Conservation (phyloP, 1,140 invertebrate genomes). For the Araneus ventricosus region DNA sequence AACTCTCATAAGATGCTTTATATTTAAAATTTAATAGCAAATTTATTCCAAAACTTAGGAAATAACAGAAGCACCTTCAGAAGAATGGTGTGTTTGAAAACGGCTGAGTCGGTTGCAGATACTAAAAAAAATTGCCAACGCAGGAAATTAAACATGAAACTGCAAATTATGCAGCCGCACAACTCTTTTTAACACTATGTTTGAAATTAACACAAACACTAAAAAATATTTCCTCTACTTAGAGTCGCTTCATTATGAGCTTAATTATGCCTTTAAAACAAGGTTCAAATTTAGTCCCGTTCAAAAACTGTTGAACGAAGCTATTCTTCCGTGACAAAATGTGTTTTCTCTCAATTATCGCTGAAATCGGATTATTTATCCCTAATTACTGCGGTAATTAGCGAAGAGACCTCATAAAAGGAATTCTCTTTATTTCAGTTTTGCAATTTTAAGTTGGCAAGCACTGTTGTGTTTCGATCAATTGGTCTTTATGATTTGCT, state of each 20-base stretch:
- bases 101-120: too few species aligned
- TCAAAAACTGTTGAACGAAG: slow-evolving; percentile 32
- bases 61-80: too few species aligned
- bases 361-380: slow-evolving; percentile 68
- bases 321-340: slow-evolving; percentile 49
- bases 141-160: neutral
- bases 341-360: slow-evolving; percentile 48
- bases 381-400: slow-evolving; percentile 66
- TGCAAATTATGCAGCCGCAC: neutral
- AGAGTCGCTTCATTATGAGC: neutral
- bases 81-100: neutral
- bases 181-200: neutral
- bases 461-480: neutral
- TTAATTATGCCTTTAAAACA: slow-evolving; percentile 51
- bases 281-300: neutral
- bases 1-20: too few species aligned
- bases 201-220: neutral
- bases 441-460: neutral
- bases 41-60: too few species aligned
- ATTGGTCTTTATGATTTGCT: neutral
- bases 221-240: neutral
- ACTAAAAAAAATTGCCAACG: neutral
- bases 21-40: too few species aligned
- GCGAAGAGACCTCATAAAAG: neutral
- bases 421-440: slow-evolving; percentile 6